Conservation (phyloP, 2,797 vertebrate genomes). For the Alcedo quadribrachys region DNA sequence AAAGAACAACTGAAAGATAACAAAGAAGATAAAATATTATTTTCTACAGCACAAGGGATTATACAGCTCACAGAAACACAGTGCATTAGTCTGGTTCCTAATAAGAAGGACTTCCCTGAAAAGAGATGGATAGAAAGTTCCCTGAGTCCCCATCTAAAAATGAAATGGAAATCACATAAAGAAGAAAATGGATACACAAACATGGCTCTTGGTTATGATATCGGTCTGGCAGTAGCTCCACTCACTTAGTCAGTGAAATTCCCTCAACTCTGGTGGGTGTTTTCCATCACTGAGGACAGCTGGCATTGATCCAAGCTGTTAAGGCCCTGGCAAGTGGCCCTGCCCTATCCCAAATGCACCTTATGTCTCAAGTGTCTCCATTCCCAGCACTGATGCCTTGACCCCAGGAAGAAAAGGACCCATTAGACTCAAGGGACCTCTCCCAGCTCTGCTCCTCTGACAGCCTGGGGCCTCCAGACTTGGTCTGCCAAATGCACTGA, state of each 20-base stretch:
- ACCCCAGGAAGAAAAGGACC: background rate
- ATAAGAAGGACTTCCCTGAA: background rate
- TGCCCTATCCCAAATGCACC: background rate
- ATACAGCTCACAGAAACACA: background rate
- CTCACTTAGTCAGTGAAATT: background rate
- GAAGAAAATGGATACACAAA: background rate
- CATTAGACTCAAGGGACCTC: accelerated
- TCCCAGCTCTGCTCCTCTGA: background rate
- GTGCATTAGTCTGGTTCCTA: background rate
- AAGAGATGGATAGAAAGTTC: background rate
- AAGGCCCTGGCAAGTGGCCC: background rate
- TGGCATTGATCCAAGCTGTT: background rate
- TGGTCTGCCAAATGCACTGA: background rate
- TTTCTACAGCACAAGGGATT: background rate
- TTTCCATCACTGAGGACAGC: background rate
- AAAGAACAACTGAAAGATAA: background rate
- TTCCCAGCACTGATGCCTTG: background rate
- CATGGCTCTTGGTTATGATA: background rate
- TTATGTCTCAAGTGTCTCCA: accelerated
- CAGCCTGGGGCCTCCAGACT: background rate
- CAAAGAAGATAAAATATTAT: background rate
- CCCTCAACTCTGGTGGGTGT: background rate
- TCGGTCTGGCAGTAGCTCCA: background rate
- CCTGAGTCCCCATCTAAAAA: background rate
- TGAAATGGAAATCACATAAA: background rate